These are phyloP conservation scores for Halictus rubicundus DNA, from an alignment of 1,140 invertebrate genomes.

Conservation along the genomic window DNA sequence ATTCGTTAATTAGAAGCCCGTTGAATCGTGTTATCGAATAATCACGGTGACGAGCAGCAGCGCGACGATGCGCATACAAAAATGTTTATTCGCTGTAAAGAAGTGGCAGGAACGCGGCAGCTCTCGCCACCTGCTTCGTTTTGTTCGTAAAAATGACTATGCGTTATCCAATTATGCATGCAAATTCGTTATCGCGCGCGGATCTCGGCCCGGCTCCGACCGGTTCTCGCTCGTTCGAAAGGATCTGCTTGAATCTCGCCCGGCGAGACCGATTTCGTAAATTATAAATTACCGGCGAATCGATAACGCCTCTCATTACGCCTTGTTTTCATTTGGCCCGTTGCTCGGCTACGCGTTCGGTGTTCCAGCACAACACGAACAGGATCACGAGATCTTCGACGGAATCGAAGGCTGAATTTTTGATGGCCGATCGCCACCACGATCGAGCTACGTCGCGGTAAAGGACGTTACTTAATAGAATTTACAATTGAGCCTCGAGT, in stretches of 20 bases:
- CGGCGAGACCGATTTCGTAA: background rate
- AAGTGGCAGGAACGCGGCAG: too few species aligned
- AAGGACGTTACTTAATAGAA: background rate
- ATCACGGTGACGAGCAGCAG: constrained; percentile 5
- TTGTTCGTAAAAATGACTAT: constrained; percentile 24
- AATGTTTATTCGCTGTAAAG: background rate
- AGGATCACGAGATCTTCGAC: background rate
- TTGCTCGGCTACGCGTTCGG: too few species aligned
- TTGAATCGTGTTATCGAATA: constrained; percentile 26
- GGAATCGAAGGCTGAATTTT: background rate
- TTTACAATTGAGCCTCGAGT: constrained; percentile 11
- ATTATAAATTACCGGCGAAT: background rate
- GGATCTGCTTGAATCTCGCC: background rate
- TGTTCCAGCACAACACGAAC: background rate
- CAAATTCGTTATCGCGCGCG: background rate
- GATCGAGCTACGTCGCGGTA: too few species aligned
- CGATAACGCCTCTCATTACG: background rate
- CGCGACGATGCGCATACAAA: background rate
- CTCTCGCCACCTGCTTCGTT: background rate
- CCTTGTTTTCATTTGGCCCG: background rate
- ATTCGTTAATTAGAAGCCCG: constrained; percentile 31
- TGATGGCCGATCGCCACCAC: background rate
- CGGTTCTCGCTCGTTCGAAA: background rate
- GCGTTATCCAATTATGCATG: constrained; percentile 29
- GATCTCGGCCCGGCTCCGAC: constrained; percentile 10